Evolutionary conservation across 2,888 invertebrate species (phyloP), one percentile per base, ranked within the genome.

Genomic region (Zygothrica quintamaculata): DNA sequence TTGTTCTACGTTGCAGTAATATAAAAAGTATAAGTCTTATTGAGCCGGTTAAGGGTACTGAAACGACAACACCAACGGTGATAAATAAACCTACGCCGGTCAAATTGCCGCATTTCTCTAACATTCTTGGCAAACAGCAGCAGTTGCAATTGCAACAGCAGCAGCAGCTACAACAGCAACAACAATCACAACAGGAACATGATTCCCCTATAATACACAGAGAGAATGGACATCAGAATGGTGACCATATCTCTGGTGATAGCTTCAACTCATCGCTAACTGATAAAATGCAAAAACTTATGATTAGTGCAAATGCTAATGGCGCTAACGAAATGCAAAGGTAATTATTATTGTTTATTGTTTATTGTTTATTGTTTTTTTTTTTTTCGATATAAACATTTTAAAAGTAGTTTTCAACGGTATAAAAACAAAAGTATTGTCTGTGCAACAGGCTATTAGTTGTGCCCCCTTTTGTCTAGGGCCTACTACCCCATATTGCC

Each of bases 11-110:
- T 40, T 88, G 90, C 36, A 69, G 77, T 22, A 95, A 96, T 82
- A 96, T 97, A 59, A 92, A 93, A 68, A 94, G 95, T 71, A 92
- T 97, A 78, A 93, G 94, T 89, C 94, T 97, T 74, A 95, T 97
- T 68, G 94, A 95, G 58, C 92, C 93, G 5, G 93, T 93, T 46
- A 92, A 93, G 53, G 87, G 89, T 84, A 33, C 36, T 1, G 89
- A 84, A 64, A 85, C 89, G 43, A 77, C 79, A 31, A 78, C 84
- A 16, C 87, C 89, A 26, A 89, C 89, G 76, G 85, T 88, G 31
- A 91, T 90, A 59, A 92, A 92, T 71, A 92, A 91, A 66, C 87
- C 89, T 52, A 90, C 91, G 70, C 88, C 90, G 60, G 90, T 91
- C 22, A 90, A 91, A 73, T 88, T 89, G 75, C 88, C 90, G 29